Conservation (phyloP, 2,113 vertebrate genomes). For the Leptodactylus fuscus region DNA sequence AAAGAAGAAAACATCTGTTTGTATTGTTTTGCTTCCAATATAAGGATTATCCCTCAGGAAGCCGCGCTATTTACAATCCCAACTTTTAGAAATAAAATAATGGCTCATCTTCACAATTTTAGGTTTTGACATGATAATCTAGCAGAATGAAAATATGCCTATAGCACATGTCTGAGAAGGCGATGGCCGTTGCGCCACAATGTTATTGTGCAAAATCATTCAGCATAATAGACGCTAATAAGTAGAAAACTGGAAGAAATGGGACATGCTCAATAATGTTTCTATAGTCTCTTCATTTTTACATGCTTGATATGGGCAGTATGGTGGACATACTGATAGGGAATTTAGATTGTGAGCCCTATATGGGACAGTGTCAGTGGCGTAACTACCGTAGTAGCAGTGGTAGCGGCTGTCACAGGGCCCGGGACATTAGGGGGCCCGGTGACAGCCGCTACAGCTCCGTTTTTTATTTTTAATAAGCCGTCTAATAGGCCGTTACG, state of each 20-base stretch:
- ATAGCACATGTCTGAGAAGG: background rate
- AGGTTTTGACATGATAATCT: slow-evolving; percentile 12
- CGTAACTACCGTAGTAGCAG: no score
- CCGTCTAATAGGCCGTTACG: no score
- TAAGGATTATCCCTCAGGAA: background rate
- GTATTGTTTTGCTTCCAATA: slow-evolving; percentile 14
- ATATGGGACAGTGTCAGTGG: no score
- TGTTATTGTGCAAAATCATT: background rate
- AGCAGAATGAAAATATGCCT: background rate
- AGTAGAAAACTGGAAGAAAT: background rate
- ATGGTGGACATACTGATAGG: no score
- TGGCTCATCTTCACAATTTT: background rate
- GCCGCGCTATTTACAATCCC: background rate
- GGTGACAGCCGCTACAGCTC: no score
- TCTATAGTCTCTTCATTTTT: no score
- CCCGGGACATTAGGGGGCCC: no score
- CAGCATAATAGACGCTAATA: background rate
- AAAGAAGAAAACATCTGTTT: slow-evolving; percentile 26
- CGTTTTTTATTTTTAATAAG: no score
- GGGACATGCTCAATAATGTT: no score
- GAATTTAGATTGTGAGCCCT: no score
- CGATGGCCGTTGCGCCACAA: background rate
- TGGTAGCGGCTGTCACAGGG: no score
- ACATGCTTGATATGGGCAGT: no score
- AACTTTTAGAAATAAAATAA: background rate